Base-by-base conservation (phyloP, 2,888 invertebrate genomes). In the Orthosia gothica region DNA sequence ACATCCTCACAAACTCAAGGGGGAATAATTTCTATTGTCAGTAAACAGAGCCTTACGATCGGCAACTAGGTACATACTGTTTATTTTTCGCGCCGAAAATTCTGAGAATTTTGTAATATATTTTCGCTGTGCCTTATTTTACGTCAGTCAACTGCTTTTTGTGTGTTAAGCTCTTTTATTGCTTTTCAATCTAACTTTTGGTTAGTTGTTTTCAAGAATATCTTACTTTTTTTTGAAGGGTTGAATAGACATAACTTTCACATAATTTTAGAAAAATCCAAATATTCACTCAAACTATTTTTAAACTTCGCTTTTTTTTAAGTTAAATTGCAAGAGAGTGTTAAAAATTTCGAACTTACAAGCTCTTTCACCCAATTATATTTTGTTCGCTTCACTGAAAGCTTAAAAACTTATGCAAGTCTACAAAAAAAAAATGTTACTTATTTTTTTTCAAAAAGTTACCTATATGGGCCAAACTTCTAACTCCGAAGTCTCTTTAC, bases 1-100 rank as follows among this genome's bases (percentile, higher is more conserved):
- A 93, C 94, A 94, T 94, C 88, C 92, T 91, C 92, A 94, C 93
- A 93, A 95, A 93, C 94, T 93, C 91, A 93, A 93, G 91, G 93
- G 92, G 93, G 91, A 94, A 94, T 95, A 92, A 95, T 95, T 94
- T 94, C 94, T 94, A 94, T 94, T 95, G 95, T 95, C 92, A 91
- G 94, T 91, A 92, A 92, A 91, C 90, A 93, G 90, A 89, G 90
- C 90, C 92, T 92, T 93, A 57, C 76, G 82, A 88, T 89, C 86
- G 77, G 80, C 84, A 87, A 91, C 89, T 91, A 87, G 88, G 89
- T 79, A 87, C 55, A 40, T n/a, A 59, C 92, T 92, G 91, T 92
- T 91, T 92, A 86, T 75, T 72, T 86, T 81, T 59, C 61, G 20
- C 66, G 65, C 1, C 65, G 65, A 61, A 73, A 26, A 66, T 81